Evolutionary conservation across 2,888 invertebrate species (phyloP).

Genomic region (Noctua janthe): DNA sequence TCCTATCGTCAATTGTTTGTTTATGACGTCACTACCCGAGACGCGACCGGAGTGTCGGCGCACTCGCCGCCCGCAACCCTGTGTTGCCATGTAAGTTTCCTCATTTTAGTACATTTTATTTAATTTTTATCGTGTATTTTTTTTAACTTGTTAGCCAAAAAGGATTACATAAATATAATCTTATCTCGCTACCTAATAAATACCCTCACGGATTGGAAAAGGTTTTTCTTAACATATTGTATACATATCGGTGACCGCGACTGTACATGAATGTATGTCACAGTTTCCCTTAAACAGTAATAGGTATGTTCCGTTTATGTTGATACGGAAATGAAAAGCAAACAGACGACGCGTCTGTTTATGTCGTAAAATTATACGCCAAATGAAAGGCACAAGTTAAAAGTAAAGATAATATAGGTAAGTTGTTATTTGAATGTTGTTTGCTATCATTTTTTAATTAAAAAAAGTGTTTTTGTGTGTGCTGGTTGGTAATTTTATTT

Average conservation of each 20-base stretch:
- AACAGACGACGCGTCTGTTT: constrained; percentile 31
- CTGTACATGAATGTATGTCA: constrained; percentile 19
- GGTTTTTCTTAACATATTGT: too few species aligned
- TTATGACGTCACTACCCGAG: too few species aligned
- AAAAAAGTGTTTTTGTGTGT: not conserved
- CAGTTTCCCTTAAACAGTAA: constrained; percentile 43
- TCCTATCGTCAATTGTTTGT: too few species aligned
- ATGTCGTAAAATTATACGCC: constrained; percentile 36
- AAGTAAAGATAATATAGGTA: not conserved
- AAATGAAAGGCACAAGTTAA: constrained; percentile 15
- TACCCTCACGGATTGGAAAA: too few species aligned
- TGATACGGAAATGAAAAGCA: constrained; percentile 47
- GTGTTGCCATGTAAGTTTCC: too few species aligned
- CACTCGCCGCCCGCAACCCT: too few species aligned
- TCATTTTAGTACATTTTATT: too few species aligned
- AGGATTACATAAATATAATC: too few species aligned
- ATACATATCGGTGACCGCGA: not conserved
- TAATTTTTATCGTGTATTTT: too few species aligned
- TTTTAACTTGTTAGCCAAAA: too few species aligned
- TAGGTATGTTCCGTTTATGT: constrained; percentile 43
- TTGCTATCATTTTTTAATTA: constrained; percentile 7
- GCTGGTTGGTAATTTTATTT: not conserved
- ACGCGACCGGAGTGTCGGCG: too few species aligned
- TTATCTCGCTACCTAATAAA: too few species aligned
- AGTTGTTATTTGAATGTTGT: not conserved